A percentile compares a stretch with the other conserved stretches of the same genome.
Conservation (phyloP, 2,797 vertebrate species). For the Otolemur crassicaudatus region DNA sequence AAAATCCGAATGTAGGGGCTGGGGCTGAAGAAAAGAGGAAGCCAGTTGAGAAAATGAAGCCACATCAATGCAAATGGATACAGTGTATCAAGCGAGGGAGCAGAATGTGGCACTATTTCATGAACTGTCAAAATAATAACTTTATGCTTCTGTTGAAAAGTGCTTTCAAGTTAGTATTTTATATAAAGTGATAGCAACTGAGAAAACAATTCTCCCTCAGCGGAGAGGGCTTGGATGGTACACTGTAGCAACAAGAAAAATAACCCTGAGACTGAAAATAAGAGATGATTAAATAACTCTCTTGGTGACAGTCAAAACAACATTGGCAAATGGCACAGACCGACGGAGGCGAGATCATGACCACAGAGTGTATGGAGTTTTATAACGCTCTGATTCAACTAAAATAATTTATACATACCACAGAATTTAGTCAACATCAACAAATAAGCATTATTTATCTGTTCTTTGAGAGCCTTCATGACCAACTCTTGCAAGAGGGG, state of each 20-base stretch:
- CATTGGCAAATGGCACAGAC: neutral
- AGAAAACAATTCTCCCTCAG: neutral
- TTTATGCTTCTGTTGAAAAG: slow-evolving; percentile 53
- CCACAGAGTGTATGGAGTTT: neutral
- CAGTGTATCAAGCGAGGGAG: neutral
- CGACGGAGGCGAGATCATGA: neutral
- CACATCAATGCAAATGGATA: neutral
- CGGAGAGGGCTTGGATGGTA: neutral
- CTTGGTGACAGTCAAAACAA: slow-evolving; percentile 18
- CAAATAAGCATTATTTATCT: neutral
- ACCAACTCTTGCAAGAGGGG: neutral
- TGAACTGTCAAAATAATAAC: slow-evolving; percentile 36
- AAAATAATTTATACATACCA: slow-evolving; percentile 32
- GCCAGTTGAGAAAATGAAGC: neutral
- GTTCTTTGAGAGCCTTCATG: neutral
- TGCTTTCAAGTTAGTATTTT: slow-evolving; percentile 33
- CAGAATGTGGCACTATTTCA: neutral
- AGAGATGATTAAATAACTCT: slow-evolving; percentile 30
- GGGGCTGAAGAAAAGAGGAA: slow-evolving; percentile 52
- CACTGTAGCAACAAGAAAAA: slow-evolving; percentile 7
- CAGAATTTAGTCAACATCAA: neutral
- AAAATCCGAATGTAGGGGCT: slow-evolving; percentile 67
- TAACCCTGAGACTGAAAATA: neutral
- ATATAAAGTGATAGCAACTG: slow-evolving; percentile 1
- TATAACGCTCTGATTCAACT: neutral